phyloP scores from a whole-genome alignment of 2,797 vertebrate species.

The Tiaroga cobitis region DNA sequence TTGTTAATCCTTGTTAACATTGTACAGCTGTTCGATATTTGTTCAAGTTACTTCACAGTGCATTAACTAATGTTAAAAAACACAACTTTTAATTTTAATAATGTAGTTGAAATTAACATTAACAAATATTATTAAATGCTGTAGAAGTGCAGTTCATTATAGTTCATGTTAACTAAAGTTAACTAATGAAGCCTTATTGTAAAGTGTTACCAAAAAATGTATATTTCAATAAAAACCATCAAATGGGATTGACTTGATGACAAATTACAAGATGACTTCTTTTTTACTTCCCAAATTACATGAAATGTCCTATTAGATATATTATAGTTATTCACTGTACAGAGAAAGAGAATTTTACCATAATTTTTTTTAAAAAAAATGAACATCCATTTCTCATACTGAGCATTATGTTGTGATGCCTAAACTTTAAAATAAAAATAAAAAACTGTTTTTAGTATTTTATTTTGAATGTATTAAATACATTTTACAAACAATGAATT shows the following conservation, averaged over 20 bases:
- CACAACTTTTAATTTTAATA: too few species aligned
- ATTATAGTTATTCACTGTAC: background rate
- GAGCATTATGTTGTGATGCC: background rate
- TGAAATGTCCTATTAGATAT: background rate
- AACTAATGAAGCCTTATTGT: too few species aligned
- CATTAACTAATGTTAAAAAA: too few species aligned
- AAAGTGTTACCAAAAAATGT: too few species aligned
- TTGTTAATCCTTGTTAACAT: too few species aligned
- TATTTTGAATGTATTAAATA: background rate
- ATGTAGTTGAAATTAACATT: too few species aligned
- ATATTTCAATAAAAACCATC: background rate
- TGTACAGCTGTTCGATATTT: too few species aligned
- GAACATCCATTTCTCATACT: background rate
- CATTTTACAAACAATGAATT: background rate
- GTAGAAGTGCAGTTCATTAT: too few species aligned
- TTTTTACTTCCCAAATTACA: background rate
- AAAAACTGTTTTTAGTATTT: background rate
- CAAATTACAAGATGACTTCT: background rate
- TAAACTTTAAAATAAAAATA: background rate
- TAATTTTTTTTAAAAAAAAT: background rate
- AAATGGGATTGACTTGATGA: background rate
- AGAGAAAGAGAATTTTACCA: background rate
- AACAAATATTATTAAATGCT: too few species aligned
- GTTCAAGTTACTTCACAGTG: too few species aligned
- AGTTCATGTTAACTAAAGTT: too few species aligned